Evolutionary conservation across 2,797 vertebrate species (phyloP), one percentile per base, ranked within the genome.

Genomic region (Etheostoma nigrum): DNA sequence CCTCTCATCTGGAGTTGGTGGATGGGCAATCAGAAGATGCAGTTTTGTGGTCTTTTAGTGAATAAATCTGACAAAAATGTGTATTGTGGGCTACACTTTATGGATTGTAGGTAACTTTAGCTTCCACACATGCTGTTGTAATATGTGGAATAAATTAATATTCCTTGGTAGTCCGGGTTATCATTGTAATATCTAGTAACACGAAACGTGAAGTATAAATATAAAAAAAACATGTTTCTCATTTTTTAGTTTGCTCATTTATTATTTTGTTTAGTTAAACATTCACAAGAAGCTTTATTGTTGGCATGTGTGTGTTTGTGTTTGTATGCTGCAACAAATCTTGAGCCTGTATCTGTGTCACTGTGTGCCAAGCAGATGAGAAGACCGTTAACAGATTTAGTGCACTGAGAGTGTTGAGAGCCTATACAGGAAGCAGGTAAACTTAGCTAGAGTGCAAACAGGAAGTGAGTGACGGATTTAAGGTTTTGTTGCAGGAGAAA

Each of bases 401-500:
- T 78, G 74, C 68, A 72, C 83, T 73, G 77, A 86, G 72, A 70
- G 58, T 47, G 70, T 44, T 57, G 70, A 23, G 67, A 79, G 85
- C 76, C 73, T 51, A 88, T 87, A 85, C 88, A 92, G 90, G 92
- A 94, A 93, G 87, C 75, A 21, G 60, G 90, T 82, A 91, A 93
- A 87, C 82, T 19, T 86, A 93, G 87, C 84, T 23, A 64, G 45
- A 72, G 68, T 51, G 67, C 83, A 91, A 87, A 89, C 91, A 94
- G 93, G 93, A 94, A 92, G 86, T 65, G 76, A 80, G 86, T 90
- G 93, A 92, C 86, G 87, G 89, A 90, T 86, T 78, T 86, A 72
- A 85, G 68, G 79, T 69, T 91, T 82, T 87, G 73, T 84, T 81
- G 65, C 62, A 72, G n/a, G 68, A 84, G 53, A 69, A 63, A 87